Base-by-base conservation (phyloP, 1,140 invertebrate species). In the Nasonia vitripennis region DNA sequence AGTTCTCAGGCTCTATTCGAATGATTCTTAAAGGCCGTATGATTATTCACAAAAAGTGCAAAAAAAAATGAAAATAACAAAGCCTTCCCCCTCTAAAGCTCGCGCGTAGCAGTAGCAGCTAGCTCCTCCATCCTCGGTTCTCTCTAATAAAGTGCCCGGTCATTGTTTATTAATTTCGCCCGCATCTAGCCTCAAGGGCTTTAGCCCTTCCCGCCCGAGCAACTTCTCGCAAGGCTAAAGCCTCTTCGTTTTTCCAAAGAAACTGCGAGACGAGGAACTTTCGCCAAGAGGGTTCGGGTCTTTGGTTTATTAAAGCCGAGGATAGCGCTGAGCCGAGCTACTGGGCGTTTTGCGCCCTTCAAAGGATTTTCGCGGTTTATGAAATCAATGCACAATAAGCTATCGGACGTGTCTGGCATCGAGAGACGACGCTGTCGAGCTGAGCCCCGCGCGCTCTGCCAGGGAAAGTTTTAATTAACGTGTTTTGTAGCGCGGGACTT, bases 281-380 rank as follows among this genome's bases (percentile, higher is more conserved):
- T 62, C 55, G 55, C 20, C 55, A 45, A 31, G 17, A 70, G 62
- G 45, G 77, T 87, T 84, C 6, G 73, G 84, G 86, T 86, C 88
- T 90, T 87, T 87, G 82, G 87, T 81, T 81, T 81, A 81, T 81
- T 81, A 81, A 81, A 81, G 85, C 86, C 86, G 75, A 71, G 84
- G 67, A 67, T 80, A 70, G 34, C 87, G 86, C 85, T 89, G 88
- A 87, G 87, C 87, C 78, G 86, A 51, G 48, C 48, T 51, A 14
- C 17, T 7, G 27, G 74, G 17, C 73, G 75, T 48, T 78, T n/a
- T 34, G 6, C 14, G 55, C 51, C 31, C 31, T 31, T 23, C 23
- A 71, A 78, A 78, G 45, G 45, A 51, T 48, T 77, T 77, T 9
- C 45, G 62, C 34, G 51, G 34, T 77, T 62, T 77, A 77, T 83